Base-by-base conservation (phyloP, 2,797 vertebrate species). In the Lerista edwardsae region DNA sequence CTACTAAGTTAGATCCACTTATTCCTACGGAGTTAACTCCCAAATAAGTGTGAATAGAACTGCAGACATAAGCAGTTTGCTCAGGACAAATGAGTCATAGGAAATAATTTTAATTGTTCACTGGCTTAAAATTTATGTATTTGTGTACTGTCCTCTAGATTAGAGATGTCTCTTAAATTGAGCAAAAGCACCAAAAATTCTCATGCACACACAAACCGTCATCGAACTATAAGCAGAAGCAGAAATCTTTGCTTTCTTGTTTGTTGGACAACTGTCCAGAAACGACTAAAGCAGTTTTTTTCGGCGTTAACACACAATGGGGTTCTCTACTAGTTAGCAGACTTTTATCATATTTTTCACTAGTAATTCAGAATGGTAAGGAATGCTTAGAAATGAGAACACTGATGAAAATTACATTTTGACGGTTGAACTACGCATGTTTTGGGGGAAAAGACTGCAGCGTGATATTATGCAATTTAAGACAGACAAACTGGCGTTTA, bases 311-410 rank as follows among this genome's bases (percentile, higher is more conserved):
- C 39, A 19, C 61, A 14, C 29, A 39, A 27, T 9, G 3, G 6
- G 51, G 34, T 68, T 67, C 5, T 21, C 5, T 21, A 55, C 10
- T 17, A 75, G 1, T 1, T 61, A 19, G 59, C 3, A 9, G 10
- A 12, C 36, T 31, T 80, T 71, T 69, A 11, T 25, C 2, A 62
- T 1, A 2, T 31, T 5, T 55, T 73, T 79, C 41, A 51, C 9
- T 1, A 3, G 8, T 15, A 77, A 39, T 19, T 23, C 27, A n/a
- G 36, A 2, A 12, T 14, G 23, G 9, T 21, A 79, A 74, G 57
- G 57, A 73, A 75, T 0, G 0, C 8, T 71, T 0, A 44, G 3
- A 77, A 11, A 1, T 1, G 3, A 41, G 47, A 6, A 61, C 3
- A 34, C 0, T 1, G 74, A 7, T 15, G 9, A 7, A 44, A 8